These are phyloP conservation scores for Stercorarius parasiticus DNA, from an alignment of 2,113 vertebrate genomes.

Conservation along the genomic window DNA sequence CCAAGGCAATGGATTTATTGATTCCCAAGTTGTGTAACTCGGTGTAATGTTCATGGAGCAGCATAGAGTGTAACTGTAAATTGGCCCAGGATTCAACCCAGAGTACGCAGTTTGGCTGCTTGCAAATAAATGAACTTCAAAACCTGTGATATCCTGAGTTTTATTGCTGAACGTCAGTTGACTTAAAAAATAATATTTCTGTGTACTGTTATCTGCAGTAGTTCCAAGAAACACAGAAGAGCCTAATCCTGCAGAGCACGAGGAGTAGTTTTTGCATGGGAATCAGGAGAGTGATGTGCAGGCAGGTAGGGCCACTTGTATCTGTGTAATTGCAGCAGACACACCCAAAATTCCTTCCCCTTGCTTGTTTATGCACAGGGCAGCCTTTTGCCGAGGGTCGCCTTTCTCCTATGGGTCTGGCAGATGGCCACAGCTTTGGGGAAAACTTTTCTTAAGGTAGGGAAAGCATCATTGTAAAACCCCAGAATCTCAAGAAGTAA, in stretches of 20 bases:
- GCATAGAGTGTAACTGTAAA: background rate
- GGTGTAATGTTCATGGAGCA: background rate
- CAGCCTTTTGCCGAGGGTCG: background rate
- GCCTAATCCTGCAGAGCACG: background rate
- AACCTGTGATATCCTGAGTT: background rate
- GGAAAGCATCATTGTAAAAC: background rate
- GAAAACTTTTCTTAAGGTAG: background rate
- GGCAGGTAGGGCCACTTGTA: background rate
- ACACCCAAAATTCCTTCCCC: background rate
- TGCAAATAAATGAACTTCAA: constrained; percentile 34
- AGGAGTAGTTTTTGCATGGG: background rate
- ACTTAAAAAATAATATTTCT: background rate
- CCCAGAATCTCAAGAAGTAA: background rate
- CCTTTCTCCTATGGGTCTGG: background rate
- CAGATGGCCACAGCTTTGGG: background rate
- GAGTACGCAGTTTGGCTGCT: background rate
- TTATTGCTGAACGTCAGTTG: background rate
- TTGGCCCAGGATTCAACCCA: background rate
- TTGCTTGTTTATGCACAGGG: background rate
- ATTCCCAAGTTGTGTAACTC: background rate
- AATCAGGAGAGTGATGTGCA: background rate
- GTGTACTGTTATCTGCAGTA: background rate
- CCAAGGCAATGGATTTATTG: background rate
- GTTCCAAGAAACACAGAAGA: background rate
- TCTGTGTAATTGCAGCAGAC: background rate